These are phyloP conservation scores for Sycobia sp. DNA, from an alignment of 1,140 invertebrate genomes.

Conservation along the genomic window DNA sequence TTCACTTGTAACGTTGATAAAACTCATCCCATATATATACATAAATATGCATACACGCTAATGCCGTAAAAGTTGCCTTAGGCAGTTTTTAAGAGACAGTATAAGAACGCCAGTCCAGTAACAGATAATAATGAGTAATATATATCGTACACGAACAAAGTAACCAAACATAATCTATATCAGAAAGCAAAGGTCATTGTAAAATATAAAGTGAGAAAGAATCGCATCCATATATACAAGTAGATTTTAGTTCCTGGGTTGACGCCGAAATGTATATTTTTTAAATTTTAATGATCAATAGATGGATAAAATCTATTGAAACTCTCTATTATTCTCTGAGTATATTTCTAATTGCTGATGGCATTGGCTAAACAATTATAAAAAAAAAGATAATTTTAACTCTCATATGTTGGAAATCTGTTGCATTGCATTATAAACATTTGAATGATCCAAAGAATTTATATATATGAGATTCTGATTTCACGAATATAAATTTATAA, in stretches of 20 bases:
- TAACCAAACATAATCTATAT: constrained; percentile 41
- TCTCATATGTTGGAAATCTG: too few species aligned
- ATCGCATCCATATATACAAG: constrained; percentile 27
- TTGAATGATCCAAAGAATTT: neutral
- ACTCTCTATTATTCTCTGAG: neutral
- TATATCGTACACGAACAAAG: constrained; percentile 3
- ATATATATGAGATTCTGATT: too few species aligned
- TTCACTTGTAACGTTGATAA: too few species aligned
- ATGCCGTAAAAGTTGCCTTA: constrained; percentile 42
- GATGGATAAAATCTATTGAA: constrained; percentile 22
- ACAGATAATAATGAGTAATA: constrained; percentile 29
- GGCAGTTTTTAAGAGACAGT: constrained; percentile 45
- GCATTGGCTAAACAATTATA: too few species aligned
- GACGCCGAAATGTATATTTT: constrained; percentile 40
- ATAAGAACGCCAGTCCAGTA: constrained; percentile 46
- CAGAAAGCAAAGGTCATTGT: constrained; percentile 37
- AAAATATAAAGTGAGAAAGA: constrained; percentile 35
- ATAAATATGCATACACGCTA: constrained; percentile 12
- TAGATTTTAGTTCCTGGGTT: constrained; percentile 26
- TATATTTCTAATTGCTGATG: constrained; percentile 8
- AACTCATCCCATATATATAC: too few species aligned
- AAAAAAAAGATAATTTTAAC: too few species aligned
- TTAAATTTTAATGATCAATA: too few species aligned
- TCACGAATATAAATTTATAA: too few species aligned
- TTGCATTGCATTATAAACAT: too few species aligned